A percentile compares a stretch with the other conserved stretches of the same genome.
Evolutionary conservation across 1,140 invertebrate genomes (phyloP).

Genomic region (Dufourea novaeangliae): DNA sequence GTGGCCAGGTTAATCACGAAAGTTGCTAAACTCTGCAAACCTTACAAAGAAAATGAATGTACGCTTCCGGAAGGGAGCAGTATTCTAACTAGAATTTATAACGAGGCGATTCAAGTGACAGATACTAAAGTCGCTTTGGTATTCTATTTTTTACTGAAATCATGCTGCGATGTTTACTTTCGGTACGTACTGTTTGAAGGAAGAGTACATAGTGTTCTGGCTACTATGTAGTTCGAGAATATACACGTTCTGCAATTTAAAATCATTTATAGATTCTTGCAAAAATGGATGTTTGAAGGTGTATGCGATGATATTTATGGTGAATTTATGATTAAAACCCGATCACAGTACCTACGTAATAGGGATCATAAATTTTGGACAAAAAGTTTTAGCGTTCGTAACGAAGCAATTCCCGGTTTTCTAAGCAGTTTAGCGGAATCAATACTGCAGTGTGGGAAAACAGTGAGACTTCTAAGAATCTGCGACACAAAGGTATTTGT

Average conservation of each 20-base stretch:
- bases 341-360: conserved; percentile 81
- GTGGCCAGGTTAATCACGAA: conserved; percentile 82
- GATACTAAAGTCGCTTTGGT: conserved; percentile 81
- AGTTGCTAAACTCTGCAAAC: conserved; percentile 82
- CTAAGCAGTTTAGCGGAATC: conserved; percentile 81
- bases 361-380: conserved; percentile 84
- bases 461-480: conserved; percentile 83
- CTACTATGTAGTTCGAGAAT: neutral
- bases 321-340: conserved; percentile 85
- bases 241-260: neutral
- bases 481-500: conserved; percentile 83
- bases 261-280: conserved; percentile 81
- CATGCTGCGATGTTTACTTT: conserved; percentile 85
- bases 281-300: conserved; percentile 85
- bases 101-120: conserved; percentile 83
- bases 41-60: conserved; percentile 75
- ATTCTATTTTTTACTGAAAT: conserved; percentile 83
- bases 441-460: conserved; percentile 85
- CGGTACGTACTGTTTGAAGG: conserved; percentile 73
- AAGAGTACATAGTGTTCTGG: neutral
- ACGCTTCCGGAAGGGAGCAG: conserved; percentile 80
- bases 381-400: conserved; percentile 82
- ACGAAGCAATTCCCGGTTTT: conserved; percentile 83
- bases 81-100: conserved; percentile 84
- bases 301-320: conserved; percentile 83